phyloP scores from a whole-genome alignment of 2,888 invertebrate genomes.

The Seira ritae region DNA sequence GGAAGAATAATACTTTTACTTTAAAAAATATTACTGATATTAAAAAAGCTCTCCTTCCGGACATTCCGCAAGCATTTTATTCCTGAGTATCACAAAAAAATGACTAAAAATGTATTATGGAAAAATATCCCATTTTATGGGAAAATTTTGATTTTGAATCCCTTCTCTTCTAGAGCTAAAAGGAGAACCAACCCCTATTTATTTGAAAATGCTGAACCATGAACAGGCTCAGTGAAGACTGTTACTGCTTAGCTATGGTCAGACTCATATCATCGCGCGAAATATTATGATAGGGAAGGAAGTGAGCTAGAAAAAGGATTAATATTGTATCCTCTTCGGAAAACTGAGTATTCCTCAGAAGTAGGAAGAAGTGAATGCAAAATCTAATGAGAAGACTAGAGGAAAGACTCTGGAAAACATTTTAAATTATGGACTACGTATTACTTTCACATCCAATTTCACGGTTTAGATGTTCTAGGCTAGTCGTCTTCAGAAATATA shows the following conservation, averaged over 20 bases:
- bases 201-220: too few relatives aligned
- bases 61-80: slow-evolving; percentile 14
- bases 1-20: slow-evolving; percentile 1
- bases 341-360: slow-evolving; percentile 19
- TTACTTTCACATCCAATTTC: slow-evolving; percentile 48
- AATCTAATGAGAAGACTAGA: slow-evolving; percentile 34
- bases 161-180: slow-evolving; percentile 24
- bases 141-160: slow-evolving; percentile 57
- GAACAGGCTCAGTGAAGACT: too few relatives aligned
- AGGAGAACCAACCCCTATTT: slow-evolving; percentile 1
- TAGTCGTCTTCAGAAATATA: slow-evolving; percentile 34
- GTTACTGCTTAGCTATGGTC: too few relatives aligned
- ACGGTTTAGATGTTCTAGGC: slow-evolving; percentile 48
- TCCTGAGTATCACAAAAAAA: slow-evolving; percentile 16
- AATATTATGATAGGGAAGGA: background rate
- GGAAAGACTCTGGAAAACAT: slow-evolving; percentile 15
- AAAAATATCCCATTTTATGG: slow-evolving; percentile 58
- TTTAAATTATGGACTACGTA: slow-evolving; percentile 31
- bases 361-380: slow-evolving; percentile 28
- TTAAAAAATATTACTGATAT: slow-evolving; percentile 52
- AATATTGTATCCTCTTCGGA: slow-evolving; percentile 44
- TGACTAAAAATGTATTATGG: slow-evolving; percentile 44
- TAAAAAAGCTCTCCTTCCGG: slow-evolving; percentile 52
- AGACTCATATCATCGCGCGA: too few relatives aligned
- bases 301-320: slow-evolving; percentile 35